Evolutionary conservation across 2,888 invertebrate species (phyloP).

Genomic region (Andrena dorsata): DNA sequence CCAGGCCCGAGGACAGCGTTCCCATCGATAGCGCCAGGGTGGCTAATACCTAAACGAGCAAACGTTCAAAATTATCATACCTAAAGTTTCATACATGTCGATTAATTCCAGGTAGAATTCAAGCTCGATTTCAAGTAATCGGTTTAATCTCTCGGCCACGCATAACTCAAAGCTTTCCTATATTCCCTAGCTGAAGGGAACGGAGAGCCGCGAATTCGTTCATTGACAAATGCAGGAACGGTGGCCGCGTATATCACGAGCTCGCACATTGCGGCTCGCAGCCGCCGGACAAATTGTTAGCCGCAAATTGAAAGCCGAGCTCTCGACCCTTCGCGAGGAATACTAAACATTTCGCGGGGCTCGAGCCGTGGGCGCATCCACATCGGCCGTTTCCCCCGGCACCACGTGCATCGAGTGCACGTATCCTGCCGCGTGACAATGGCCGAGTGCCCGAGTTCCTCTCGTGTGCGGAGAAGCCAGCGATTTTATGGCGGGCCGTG

Average conservation of each 20-base stretch:
- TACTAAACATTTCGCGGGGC: slow-evolving; percentile 77
- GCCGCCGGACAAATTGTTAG: slow-evolving; percentile 77
- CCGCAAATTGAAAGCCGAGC: slow-evolving; percentile 81
- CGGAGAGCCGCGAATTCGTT: slow-evolving; percentile 22
- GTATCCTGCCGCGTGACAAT: slow-evolving; percentile 51
- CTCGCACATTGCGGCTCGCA: slow-evolving; percentile 48
- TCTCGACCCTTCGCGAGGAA: slow-evolving; percentile 73
- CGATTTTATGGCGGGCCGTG: slow-evolving; percentile 42
- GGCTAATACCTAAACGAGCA: slow-evolving; percentile 88
- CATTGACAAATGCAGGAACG: slow-evolving; percentile 40
- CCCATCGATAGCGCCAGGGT: slow-evolving; percentile 92
- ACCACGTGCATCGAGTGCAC: slow-evolving; percentile 28
- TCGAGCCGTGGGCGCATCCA: slow-evolving; percentile 47
- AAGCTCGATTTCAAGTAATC: neutral
- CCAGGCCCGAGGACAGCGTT: slow-evolving; percentile 92
- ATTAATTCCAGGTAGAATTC: too few species aligned
- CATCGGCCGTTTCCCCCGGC: slow-evolving; percentile 45
- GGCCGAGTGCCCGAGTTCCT: slow-evolving; percentile 22
- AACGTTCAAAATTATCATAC: neutral
- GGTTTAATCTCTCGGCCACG: too few species aligned
- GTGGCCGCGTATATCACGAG: slow-evolving; percentile 35
- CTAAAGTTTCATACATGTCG: too few species aligned
- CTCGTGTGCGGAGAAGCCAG: slow-evolving; percentile 27
- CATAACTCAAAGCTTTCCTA: too few species aligned
- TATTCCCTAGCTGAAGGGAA: neutral